These are phyloP conservation scores for Gavia stellata DNA, from an alignment of 2,113 vertebrate genomes.

Conservation along the genomic window DNA sequence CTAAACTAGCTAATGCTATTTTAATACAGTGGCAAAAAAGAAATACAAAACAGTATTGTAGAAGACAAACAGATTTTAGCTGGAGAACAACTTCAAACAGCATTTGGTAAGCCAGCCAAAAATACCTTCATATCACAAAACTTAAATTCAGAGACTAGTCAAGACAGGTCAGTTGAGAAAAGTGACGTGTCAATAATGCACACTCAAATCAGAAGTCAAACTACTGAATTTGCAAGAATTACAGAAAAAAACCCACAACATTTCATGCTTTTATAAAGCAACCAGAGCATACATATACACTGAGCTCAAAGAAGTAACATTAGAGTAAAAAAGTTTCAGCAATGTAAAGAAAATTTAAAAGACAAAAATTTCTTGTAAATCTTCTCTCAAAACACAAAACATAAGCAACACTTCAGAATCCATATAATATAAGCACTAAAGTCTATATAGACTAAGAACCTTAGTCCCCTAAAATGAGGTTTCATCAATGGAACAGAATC, in stretches of 20 bases:
- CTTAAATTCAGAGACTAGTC: background rate
- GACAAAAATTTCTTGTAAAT: background rate
- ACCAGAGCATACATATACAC: background rate
- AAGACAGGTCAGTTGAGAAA: background rate
- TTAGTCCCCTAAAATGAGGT: background rate
- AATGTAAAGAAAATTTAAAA: background rate
- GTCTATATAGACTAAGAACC: background rate
- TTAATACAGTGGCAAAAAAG: background rate
- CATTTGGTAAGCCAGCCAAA: background rate
- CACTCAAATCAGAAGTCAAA: background rate
- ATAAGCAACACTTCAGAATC: background rate
- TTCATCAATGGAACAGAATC: background rate
- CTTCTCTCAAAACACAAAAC: background rate
- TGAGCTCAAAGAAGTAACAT: background rate
- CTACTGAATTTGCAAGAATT: background rate
- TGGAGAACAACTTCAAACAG: background rate
- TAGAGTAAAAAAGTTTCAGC: background rate
- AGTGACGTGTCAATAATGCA: background rate
- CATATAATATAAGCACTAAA: background rate
- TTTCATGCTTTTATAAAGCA: background rate
- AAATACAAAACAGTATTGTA: background rate
- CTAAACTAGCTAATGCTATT: background rate
- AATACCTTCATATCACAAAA: background rate
- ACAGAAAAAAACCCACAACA: background rate
- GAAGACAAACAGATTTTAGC: background rate